Conservation (phyloP, 2,113 vertebrate species). For the Solenodon paradoxus region DNA sequence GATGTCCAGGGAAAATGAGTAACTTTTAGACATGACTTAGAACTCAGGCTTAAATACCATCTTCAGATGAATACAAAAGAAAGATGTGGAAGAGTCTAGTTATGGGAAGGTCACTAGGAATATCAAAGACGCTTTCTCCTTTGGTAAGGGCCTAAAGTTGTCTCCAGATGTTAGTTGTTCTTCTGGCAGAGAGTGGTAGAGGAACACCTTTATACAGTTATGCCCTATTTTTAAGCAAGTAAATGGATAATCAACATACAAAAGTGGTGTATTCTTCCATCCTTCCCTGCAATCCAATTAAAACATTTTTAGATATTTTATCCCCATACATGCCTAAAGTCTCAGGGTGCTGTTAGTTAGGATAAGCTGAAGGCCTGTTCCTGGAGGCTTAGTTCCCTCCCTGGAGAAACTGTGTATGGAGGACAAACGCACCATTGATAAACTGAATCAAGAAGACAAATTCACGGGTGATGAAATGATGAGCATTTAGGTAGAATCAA, state of each 20-base stretch:
- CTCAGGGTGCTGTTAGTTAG: neutral
- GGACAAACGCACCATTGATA: neutral
- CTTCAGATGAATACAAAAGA: neutral
- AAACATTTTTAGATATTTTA: neutral
- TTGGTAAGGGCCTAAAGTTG: neutral
- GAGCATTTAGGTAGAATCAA: neutral
- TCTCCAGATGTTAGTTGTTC: neutral
- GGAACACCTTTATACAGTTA: neutral
- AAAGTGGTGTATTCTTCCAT: neutral
- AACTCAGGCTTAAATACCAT: neutral
- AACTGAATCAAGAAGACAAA: neutral
- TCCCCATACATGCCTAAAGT: too few relatives aligned
- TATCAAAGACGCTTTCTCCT: neutral
- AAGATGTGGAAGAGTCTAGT: neutral
- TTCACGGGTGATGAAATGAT: fast-evolving
- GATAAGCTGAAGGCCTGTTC: neutral
- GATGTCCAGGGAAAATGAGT: neutral
- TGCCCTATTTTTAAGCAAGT: neutral
- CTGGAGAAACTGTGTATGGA: neutral
- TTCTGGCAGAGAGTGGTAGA: neutral
- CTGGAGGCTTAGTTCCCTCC: neutral
- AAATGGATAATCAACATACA: neutral
- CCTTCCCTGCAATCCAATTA: neutral
- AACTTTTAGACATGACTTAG: neutral
- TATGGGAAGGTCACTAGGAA: neutral